Evolutionary conservation across 2,888 invertebrate species (phyloP).

Genomic region (Pediacus dermestoides): DNA sequence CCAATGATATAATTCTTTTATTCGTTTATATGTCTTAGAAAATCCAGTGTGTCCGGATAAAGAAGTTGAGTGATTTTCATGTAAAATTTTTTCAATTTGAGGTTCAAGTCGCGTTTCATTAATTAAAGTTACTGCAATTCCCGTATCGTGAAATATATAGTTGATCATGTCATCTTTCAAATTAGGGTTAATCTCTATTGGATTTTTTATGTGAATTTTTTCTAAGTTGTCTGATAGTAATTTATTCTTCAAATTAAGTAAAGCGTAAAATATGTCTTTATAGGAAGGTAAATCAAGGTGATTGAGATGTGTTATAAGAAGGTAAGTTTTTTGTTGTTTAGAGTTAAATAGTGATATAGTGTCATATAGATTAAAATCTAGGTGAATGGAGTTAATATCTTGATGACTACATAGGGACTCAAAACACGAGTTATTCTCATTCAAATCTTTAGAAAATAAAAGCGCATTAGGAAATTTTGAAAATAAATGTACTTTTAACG

Average conservation of each 20-base stretch:
- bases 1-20: conserved; percentile 10
- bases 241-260: background rate
- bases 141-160: conserved; percentile 6
- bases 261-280: no score
- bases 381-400: no score
- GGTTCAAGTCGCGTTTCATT: conserved; percentile 9
- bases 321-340: no score
- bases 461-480: no score
- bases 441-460: no score
- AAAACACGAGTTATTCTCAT: no score
- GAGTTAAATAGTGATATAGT: no score
- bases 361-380: no score
- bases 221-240: conserved; percentile 9
- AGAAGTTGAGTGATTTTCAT: conserved; percentile 12
- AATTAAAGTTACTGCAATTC: conserved; percentile 8
- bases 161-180: conserved; percentile 12
- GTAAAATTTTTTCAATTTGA: conserved; percentile 11
- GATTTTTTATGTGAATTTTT: conserved; percentile 25
- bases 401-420: no score
- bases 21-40: conserved; percentile 11
- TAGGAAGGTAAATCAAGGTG: no score
- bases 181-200: conserved; percentile 9
- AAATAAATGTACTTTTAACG: no score
- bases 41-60: conserved; percentile 12
- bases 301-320: no score